A percentile compares a stretch with the other conserved stretches of the same genome.
phyloP scores from a whole-genome alignment of 2,113 vertebrate species.

The Dryoscopus gambensis region DNA sequence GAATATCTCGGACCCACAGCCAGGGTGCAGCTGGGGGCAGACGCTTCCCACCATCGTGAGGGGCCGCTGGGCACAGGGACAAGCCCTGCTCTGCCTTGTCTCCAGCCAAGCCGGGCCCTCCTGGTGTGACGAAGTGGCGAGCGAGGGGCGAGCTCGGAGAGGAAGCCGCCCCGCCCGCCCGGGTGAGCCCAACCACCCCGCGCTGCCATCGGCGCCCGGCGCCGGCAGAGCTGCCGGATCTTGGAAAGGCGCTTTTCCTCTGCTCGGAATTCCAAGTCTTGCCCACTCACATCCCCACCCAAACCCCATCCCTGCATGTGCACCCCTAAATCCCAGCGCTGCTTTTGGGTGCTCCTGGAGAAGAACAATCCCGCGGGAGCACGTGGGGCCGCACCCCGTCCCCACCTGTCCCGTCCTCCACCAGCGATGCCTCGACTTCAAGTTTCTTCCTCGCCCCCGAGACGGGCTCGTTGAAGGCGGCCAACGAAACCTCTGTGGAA shows the following conservation, averaged over 20 bases:
- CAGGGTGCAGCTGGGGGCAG: neutral
- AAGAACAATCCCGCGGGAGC: neutral
- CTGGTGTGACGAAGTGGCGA: neutral
- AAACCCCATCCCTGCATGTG: accelerated
- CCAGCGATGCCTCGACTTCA: neutral
- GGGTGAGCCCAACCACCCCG: neutral
- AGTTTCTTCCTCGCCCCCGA: accelerated
- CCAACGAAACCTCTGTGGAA: neutral
- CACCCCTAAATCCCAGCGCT: neutral
- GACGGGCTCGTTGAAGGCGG: neutral
- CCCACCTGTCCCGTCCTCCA: slow-evolving; percentile 47
- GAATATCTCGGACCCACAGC: neutral
- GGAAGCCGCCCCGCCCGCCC: accelerated
- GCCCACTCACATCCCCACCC: neutral
- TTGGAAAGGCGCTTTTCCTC: neutral
- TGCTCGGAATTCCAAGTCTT: neutral
- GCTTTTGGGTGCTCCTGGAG: neutral
- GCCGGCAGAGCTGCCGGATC: neutral
- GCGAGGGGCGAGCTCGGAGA: accelerated
- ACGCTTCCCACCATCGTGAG: neutral
- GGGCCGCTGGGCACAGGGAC: neutral
- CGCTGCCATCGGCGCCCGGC: accelerated
- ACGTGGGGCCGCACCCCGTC: accelerated
- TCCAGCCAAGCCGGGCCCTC: neutral
- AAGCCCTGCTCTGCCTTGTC: neutral